These are phyloP conservation scores for Chamaea fasciata DNA, from an alignment of 2,113 vertebrate species.

Conservation along the genomic window DNA sequence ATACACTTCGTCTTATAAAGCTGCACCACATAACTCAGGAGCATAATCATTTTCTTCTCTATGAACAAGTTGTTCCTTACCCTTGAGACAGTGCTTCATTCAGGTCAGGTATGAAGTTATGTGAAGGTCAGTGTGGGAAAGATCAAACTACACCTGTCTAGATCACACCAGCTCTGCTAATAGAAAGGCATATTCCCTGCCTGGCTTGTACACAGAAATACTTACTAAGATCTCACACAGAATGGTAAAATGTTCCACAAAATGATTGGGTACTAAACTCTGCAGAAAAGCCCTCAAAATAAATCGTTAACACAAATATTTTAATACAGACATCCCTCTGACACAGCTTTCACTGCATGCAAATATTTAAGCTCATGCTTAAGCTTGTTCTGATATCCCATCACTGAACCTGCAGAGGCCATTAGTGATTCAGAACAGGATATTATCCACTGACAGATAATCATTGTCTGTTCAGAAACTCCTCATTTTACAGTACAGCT, in stretches of 20 bases:
- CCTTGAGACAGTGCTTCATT: not conserved
- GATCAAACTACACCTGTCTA: constrained; percentile 3
- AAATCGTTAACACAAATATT: not conserved
- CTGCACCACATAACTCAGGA: not conserved
- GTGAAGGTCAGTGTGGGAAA: not conserved
- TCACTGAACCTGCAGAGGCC: not conserved
- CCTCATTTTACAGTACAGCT: constrained; percentile 3
- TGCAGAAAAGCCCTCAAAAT: not conserved
- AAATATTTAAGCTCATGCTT: constrained; percentile 4
- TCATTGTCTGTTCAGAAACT: constrained; percentile 6
- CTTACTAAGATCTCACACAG: not conserved
- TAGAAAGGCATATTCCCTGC: not conserved
- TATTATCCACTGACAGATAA: constrained; percentile 17
- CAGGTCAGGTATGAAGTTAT: not conserved
- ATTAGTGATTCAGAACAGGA: constrained; percentile 6
- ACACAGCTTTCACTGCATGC: not conserved
- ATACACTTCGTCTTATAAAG: not conserved
- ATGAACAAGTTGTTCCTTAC: not conserved
- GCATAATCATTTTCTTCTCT: not conserved
- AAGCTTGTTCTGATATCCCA: not conserved
- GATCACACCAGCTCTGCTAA: not conserved
- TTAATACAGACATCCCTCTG: not conserved
- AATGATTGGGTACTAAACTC: not conserved
- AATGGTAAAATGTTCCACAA: not conserved
- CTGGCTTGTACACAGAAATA: not conserved